These are phyloP conservation scores for Mythimna pallens DNA, from an alignment of 2,888 invertebrate species.

Conservation along the genomic window DNA sequence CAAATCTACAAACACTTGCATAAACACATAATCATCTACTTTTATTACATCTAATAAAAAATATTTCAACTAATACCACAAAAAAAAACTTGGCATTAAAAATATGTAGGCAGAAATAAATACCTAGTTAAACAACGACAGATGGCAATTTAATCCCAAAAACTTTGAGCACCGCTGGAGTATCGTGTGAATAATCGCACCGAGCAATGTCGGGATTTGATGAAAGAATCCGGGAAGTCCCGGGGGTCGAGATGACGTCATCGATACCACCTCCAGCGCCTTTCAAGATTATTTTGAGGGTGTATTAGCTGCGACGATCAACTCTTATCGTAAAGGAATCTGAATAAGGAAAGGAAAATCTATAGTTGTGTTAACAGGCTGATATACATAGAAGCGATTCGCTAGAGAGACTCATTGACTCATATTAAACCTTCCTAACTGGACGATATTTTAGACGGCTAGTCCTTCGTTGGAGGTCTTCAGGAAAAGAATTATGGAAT, in stretches of 20 bases:
- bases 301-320: slow-evolving; percentile 51
- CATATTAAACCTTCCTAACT: not conserved
- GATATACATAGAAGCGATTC: not conserved
- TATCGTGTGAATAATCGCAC: slow-evolving; percentile 88
- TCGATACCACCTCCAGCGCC: slow-evolving; percentile 62
- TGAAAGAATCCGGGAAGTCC: slow-evolving; percentile 81
- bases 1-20: not conserved
- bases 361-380: too few relatives aligned
- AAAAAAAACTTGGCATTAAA: not conserved
- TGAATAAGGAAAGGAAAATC: slow-evolving; percentile 36
- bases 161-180: slow-evolving; percentile 76
- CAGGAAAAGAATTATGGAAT: too few relatives aligned
- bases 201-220: slow-evolving; percentile 83
- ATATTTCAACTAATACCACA: not conserved
- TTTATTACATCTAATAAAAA: not conserved
- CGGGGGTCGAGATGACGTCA: slow-evolving; percentile 83
- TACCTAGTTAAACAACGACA: not conserved
- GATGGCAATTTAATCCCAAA: slow-evolving; percentile 36
- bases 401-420: not conserved
- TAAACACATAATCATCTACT: not conserved
- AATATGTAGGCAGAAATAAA: not conserved
- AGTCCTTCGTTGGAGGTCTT: too few relatives aligned
- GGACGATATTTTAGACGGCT: too few relatives aligned
- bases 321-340: slow-evolving; percentile 38
- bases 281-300: slow-evolving; percentile 55